Percentiles rank a stretch among this genome's conserved stretches.
phyloP scores from a whole-genome alignment of 2,113 vertebrate species.

The Paracanthobrama guichenoti region DNA sequence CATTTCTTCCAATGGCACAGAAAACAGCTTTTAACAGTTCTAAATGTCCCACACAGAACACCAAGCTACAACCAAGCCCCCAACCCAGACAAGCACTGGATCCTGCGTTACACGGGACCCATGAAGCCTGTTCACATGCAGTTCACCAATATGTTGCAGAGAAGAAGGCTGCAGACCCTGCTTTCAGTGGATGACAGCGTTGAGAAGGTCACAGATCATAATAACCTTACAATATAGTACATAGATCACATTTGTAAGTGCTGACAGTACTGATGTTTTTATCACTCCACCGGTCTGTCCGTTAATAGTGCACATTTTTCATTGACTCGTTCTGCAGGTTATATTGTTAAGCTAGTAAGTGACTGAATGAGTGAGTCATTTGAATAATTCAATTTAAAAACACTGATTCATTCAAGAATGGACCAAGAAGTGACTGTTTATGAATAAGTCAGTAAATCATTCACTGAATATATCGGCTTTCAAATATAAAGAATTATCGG shows the following conservation, averaged over 20 bases:
- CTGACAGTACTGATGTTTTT: neutral
- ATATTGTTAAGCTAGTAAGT: neutral
- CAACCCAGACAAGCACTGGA: slow-evolving; percentile 97
- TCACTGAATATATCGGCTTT: too few relatives aligned
- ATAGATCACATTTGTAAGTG: neutral
- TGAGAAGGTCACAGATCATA: slow-evolving; percentile 80
- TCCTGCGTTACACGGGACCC: slow-evolving; percentile 94
- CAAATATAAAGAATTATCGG: too few relatives aligned
- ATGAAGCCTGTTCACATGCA: slow-evolving; percentile 99
- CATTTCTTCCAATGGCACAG: neutral
- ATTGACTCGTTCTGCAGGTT: neutral
- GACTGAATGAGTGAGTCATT: neutral
- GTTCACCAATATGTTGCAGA: slow-evolving; percentile 96
- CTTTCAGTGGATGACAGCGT: slow-evolving; percentile 95
- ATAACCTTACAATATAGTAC: neutral
- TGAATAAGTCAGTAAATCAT: neutral
- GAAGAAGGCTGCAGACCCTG: slow-evolving; percentile 91
- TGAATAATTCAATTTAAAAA: neutral
- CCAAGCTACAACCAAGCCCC: slow-evolving; percentile 97
- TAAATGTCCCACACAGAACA: slow-evolving; percentile 75
- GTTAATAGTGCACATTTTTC: neutral
- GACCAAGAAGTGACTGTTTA: neutral
- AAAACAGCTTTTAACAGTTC: neutral
- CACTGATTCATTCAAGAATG: neutral
- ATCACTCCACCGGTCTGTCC: neutral